Evolutionary conservation across 2,113 vertebrate species (phyloP), one percentile per base, ranked within the genome.

Genomic region (Oncorhynchus tshawytscha): DNA sequence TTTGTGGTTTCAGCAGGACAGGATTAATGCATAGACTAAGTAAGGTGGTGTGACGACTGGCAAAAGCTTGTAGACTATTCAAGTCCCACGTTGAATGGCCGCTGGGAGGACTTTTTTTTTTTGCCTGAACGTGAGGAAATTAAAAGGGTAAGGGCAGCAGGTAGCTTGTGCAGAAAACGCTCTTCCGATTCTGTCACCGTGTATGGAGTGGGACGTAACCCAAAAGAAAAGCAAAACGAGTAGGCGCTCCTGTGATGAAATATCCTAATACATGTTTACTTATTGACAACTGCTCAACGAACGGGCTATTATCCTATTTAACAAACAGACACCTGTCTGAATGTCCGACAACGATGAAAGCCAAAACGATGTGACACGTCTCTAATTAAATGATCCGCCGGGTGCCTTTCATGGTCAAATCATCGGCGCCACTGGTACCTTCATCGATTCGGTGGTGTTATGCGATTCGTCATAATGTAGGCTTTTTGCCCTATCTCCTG

Each of bases 21-120:
- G 1, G 39, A 51, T 24, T 12, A 16, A 49, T 9, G 9, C n/a
- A 25, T 22, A 48, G n/a, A 12, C n/a, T 22, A 48, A 49, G n/a
- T 4, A 51, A 13, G 0, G 49, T 18, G 49, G 15, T 45, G 68
- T 24, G 67, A 8, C 67, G 3, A 20, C 31, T 68, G 67, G 13
- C 65, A 75, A 67, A 54, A 76, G 87, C 81, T 88, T 86, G 82
- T 86, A 45, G 39, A 9, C 39, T 11, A 84, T 84, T 86, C 79
- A 84, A 74, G 59, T 62, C 59, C 59, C 85, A 89, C 79, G 82
- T 34, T 25, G 15, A 1, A 18, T 20, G 67, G 66, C 66, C 5
- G 15, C 12, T 12, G 25, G 29, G 16, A 67, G 16, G 66, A 67
- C 25, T 20, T 66, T 12, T 1, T 12, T 1, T 15, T 27, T 16